Conservation (phyloP, 2,113 vertebrate species). For the Sardina pilchardus region DNA sequence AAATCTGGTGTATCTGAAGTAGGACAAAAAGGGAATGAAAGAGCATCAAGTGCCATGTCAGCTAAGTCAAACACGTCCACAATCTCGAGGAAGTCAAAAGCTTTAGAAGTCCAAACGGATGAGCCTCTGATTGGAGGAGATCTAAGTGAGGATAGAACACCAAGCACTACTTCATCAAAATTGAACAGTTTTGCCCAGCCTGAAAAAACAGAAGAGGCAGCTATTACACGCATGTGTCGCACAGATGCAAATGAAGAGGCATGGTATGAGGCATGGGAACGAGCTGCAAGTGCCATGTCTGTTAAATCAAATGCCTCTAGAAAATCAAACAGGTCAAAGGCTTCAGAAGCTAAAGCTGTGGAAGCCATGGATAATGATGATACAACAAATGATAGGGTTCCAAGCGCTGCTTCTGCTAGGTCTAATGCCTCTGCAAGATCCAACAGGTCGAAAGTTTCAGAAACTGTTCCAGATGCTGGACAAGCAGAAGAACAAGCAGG, state of each 20-base stretch:
- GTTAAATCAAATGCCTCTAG: constrained; percentile 55
- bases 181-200: constrained; percentile 35
- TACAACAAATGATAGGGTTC: constrained; percentile 13
- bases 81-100: constrained; percentile 31
- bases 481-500: neutral
- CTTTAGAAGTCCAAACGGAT: constrained; percentile 9
- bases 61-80: constrained; percentile 50
- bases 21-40: constrained; percentile 11
- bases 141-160: constrained; percentile 30
- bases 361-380: neutral
- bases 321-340: constrained; percentile 40
- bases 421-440: constrained; percentile 33
- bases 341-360: constrained; percentile 15
- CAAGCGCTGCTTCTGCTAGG: constrained; percentile 27
- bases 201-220: neutral
- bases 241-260: neutral
- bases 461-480: constrained; percentile 28
- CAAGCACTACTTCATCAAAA: constrained; percentile 29
- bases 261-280: constrained; percentile 43
- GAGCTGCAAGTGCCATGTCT: constrained; percentile 60
- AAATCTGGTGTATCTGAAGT: neutral
- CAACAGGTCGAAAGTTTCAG: constrained; percentile 26
- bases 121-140: neutral
- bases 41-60: constrained; percentile 35
- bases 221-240: constrained; percentile 19